A percentile compares a stretch with the other conserved stretches of the same genome.
These are phyloP conservation scores for Argyrosomus regius DNA, from an alignment of 2,797 vertebrate genomes.

Conservation along the genomic window DNA sequence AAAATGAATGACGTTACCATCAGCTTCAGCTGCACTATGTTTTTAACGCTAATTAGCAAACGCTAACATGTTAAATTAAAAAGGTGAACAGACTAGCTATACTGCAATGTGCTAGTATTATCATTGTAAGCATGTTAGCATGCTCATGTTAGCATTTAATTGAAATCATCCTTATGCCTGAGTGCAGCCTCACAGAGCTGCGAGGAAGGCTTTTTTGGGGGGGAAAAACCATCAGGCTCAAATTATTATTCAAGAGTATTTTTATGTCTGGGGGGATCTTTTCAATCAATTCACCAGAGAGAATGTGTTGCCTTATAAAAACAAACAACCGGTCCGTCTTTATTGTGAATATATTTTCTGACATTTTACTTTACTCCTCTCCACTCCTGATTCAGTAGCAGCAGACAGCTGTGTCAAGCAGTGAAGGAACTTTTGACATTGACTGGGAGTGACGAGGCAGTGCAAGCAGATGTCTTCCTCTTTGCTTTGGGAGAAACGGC, in stretches of 20 bases:
- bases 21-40: background rate
- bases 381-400: slow-evolving; percentile 54
- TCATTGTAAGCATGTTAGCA: background rate
- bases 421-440: slow-evolving; percentile 76
- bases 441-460: slow-evolving; percentile 79
- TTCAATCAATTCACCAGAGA: slow-evolving; percentile 33
- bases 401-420: slow-evolving; percentile 78
- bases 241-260: slow-evolving; percentile 27
- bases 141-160: slow-evolving; percentile 13
- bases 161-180: background rate
- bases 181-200: background rate
- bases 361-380: slow-evolving; percentile 45
- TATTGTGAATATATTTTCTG: slow-evolving; percentile 53
- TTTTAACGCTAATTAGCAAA: background rate
- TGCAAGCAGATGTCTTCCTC: slow-evolving; percentile 80
- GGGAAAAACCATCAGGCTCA: background rate
- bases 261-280: slow-evolving; percentile 26
- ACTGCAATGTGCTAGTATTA: background rate
- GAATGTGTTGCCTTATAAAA: slow-evolving; percentile 28
- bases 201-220: background rate
- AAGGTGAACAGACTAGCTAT: background rate
- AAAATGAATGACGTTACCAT: background rate
- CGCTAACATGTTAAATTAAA: background rate
- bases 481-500: slow-evolving; percentile 79
- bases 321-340: slow-evolving; percentile 42